Conservation (phyloP, 2,888 invertebrate species). For the Andricus curvator region DNA sequence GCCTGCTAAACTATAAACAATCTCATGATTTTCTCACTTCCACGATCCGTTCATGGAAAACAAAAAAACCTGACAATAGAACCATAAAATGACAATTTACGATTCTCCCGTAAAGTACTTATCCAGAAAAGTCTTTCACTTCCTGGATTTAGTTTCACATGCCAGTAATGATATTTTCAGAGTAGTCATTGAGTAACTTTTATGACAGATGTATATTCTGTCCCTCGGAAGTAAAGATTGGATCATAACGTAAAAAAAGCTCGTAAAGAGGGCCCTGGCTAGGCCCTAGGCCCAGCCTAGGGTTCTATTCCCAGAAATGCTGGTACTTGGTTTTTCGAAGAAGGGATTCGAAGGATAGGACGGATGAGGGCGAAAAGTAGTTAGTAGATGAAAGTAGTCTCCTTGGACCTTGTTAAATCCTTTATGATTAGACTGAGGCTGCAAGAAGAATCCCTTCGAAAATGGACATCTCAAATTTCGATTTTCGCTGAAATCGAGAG, state of each 20-base stretch:
- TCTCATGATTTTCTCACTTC: not conserved
- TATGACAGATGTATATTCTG: not conserved
- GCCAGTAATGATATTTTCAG: not conserved
- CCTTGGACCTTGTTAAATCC: slow-evolving; percentile 22
- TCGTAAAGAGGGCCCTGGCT: not conserved
- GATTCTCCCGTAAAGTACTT: not conserved
- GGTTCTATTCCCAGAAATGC: not conserved
- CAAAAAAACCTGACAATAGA: not conserved
- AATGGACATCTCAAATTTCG: slow-evolving; percentile 24
- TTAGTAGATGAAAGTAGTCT: slow-evolving; percentile 27
- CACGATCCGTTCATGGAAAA: too few species aligned
- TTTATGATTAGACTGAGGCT: slow-evolving; percentile 23
- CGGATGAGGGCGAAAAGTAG: slow-evolving; percentile 16
- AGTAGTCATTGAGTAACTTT: not conserved
- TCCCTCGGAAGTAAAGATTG: slow-evolving; percentile 27
- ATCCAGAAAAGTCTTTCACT: not conserved
- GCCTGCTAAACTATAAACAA: too few species aligned
- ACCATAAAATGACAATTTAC: not conserved
- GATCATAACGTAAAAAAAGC: slow-evolving; percentile 31
- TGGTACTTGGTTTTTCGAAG: slow-evolving; percentile 27
- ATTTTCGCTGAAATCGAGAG: slow-evolving; percentile 27
- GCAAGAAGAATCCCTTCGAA: slow-evolving; percentile 3
- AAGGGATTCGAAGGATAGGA: slow-evolving; percentile 20
- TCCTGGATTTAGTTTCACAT: not conserved
- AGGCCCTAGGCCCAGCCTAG: too few species aligned